phyloP scores from a whole-genome alignment of 1,140 invertebrate genomes.

The Pseudomyrmex dendroicus region DNA sequence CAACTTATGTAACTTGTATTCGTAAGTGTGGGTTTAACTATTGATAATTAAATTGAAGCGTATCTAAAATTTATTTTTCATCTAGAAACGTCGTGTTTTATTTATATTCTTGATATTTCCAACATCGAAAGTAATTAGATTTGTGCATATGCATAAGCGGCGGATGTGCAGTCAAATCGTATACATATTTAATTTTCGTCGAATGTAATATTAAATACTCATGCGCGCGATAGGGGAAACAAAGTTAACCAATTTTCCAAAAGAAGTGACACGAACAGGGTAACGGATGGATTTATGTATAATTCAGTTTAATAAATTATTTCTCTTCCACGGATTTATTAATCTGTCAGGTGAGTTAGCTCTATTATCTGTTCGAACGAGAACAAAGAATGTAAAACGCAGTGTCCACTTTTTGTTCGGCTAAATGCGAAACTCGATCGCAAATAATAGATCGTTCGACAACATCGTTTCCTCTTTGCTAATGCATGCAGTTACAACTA shows the following conservation, averaged over 20 bases:
- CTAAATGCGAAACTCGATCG: too few relatives aligned
- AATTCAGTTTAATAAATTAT: slow-evolving; percentile 42
- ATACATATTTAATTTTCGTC: slow-evolving; percentile 40
- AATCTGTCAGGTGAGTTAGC: background rate
- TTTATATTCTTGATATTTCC: slow-evolving; percentile 19
- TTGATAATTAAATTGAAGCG: background rate
- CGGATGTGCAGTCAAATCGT: slow-evolving; percentile 23
- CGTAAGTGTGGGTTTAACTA: background rate
- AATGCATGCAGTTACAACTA: slow-evolving; percentile 13
- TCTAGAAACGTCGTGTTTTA: slow-evolving; percentile 13
- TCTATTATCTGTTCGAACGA: slow-evolving; percentile 21
- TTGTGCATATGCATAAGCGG: slow-evolving; percentile 13
- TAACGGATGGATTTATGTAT: slow-evolving; percentile 3
- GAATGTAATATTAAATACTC: slow-evolving; percentile 41
- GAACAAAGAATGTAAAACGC: slow-evolving; percentile 2
- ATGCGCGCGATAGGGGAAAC: background rate
- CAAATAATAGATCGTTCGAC: slow-evolving; percentile 27
- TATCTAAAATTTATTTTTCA: slow-evolving; percentile 37
- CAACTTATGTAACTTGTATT: background rate
- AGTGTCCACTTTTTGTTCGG: background rate
- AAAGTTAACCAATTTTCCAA: slow-evolving; percentile 16
- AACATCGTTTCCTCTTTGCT: slow-evolving; percentile 6
- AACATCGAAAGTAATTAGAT: slow-evolving; percentile 28
- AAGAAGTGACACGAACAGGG: slow-evolving; percentile 20
- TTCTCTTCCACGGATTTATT: background rate